These are phyloP conservation scores for Rhinolophus sinicus DNA, from an alignment of 2,113 vertebrate species.

Conservation along the genomic window DNA sequence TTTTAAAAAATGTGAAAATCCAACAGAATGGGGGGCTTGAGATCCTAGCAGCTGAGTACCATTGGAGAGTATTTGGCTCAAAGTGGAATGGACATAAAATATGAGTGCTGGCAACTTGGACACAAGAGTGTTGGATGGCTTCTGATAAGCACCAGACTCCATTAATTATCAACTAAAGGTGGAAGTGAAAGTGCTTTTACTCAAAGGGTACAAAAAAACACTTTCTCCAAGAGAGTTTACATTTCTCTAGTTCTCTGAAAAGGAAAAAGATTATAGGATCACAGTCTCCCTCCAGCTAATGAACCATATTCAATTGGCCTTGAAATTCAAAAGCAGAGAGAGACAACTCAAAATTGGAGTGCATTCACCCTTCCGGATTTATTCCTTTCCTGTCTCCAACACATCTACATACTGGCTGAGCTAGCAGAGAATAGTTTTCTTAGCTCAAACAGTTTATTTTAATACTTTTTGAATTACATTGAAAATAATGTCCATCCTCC, in stretches of 20 bases:
- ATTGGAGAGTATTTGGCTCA: neutral
- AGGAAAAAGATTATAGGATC: slow-evolving; percentile 45
- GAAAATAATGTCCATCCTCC: neutral
- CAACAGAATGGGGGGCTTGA: neutral
- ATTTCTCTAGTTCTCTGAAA: slow-evolving; percentile 23
- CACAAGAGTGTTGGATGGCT: neutral
- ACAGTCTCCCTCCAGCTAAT: slow-evolving; percentile 16
- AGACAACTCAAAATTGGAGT: neutral
- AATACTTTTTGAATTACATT: neutral
- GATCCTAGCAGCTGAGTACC: neutral
- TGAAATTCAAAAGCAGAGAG: slow-evolving; percentile 43
- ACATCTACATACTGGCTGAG: neutral
- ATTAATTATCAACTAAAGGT: neutral
- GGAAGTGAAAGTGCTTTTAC: neutral
- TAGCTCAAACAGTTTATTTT: neutral
- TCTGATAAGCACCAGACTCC: slow-evolving; percentile 28
- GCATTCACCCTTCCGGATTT: neutral
- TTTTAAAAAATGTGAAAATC: neutral
- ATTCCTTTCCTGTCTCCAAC: neutral
- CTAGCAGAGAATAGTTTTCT: neutral
- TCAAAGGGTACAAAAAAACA: slow-evolving; percentile 38
- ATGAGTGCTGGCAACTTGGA: neutral
- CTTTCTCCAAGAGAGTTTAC: slow-evolving; percentile 47
- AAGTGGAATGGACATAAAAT: neutral
- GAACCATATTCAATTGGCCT: slow-evolving; percentile 24